Evolutionary conservation across 2,888 invertebrate genomes (phyloP), one percentile per base, ranked within the genome.

Genomic region (Neelides folsomi): DNA sequence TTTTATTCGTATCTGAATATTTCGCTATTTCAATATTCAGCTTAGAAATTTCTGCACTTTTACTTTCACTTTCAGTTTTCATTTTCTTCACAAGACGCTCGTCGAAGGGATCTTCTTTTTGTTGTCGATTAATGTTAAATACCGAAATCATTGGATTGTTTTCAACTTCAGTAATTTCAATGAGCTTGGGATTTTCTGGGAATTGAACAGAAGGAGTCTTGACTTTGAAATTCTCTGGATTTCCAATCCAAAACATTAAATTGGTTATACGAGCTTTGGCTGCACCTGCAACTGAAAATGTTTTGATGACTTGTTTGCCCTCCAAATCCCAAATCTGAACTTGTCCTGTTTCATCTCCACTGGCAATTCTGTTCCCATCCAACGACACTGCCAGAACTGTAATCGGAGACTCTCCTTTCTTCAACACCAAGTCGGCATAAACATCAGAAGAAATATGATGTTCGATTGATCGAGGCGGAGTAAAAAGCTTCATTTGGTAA

Each of bases 321-420:
- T 72, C 71, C 51, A 88, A 78, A 63, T 90, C 82, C 90, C 92
- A 93, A 18, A 89, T 67, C 59, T 81, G 78, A 0, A 88, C 81
- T 54, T 75, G 76, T 46, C 78, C 78, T 71, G 87, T 87, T 56
- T 77, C 76, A 0, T 83, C 81, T 0, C 84, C 89, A 0, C 90
- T 87, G 50, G 84, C 73, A 19, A 93, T 68, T 12, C 78, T 77
- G 40, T 76, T 76, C 5, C 83, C 83, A 68, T 83, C 82, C 37
- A 79, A 67, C 9, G 88, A 86, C 1, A 84, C 73, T 1, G 81
- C 79, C 39, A 93, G 69, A 66, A 81, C 79, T 0, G 79, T 81
- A 0, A 93, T 77, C 46, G 77, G 72, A 58, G 77, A 78, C 47
- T 76, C 77, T 67, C 90, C 89, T 0, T 81, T 82, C 13, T 69